Conservation (phyloP, 2,888 invertebrate species). For the Standfussiana lucernea region DNA sequence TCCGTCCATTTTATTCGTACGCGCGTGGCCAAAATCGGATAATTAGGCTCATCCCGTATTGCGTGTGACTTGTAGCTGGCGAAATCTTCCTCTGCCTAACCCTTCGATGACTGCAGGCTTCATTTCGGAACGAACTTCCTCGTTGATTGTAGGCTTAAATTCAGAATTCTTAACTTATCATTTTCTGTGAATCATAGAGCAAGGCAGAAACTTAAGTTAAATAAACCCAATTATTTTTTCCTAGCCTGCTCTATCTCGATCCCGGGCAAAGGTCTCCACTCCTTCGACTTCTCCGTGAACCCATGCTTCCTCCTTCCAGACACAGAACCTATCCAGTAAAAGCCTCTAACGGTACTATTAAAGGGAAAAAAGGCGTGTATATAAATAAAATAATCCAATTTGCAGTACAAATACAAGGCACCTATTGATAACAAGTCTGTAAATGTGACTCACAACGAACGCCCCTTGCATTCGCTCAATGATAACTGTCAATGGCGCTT, state of each 20-base stretch:
- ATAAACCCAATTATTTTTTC: neutral
- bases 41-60: neutral
- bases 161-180: neutral
- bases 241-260: neutral
- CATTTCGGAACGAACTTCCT: neutral
- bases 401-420: conserved; percentile 20
- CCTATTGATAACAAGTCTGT: conserved; percentile 20
- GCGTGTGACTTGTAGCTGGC: neutral
- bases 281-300: neutral
- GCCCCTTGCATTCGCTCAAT: conserved; percentile 52
- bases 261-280: neutral
- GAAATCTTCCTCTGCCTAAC: neutral
- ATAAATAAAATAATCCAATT: conserved; percentile 26
- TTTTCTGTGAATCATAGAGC: neutral
- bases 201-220: neutral
- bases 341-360: neutral
- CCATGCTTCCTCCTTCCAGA: neutral
- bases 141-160: neutral
- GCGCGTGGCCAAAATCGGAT: neutral
- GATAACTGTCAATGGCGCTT: conserved; percentile 55
- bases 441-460: conserved; percentile 52
- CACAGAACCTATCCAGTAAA: neutral
- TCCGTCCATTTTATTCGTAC: neutral
- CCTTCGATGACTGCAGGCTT: neutral
- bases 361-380: neutral